Evolutionary conservation across 1,140 invertebrate genomes (phyloP), one percentile per base, ranked within the genome.

Genomic region (Conus ventricosus): DNA sequence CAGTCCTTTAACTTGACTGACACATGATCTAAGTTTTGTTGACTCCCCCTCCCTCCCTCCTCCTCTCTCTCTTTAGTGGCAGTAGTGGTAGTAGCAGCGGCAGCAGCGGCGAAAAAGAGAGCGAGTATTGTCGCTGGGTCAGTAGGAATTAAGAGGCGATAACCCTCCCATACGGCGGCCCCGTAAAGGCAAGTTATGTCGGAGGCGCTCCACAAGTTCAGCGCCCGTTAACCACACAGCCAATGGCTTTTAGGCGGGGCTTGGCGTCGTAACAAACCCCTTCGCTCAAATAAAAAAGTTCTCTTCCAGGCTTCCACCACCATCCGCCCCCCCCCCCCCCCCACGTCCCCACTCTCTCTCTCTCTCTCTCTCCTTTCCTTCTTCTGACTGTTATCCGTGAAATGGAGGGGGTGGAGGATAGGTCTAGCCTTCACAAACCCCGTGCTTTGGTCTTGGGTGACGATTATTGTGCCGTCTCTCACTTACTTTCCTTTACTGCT

Each of bases 281-380:
- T 13, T 55, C 81, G 81, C 81, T 83, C 81, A 55, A 83, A 83
- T 84, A 63, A 84, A 84, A 84, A 84, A 63, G 54, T 78, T 75
- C 39, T 71, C 84, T 85, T 85, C 39, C 39, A 39, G 39, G 39
- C 84, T 25, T 25, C 27, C 55, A 39, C 39, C 71, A 27, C 67
- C 11, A 63, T 39, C 63, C 53, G 25, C 51, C 84, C 54, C 51
- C 27, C 63, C 60, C 84, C 27, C 63, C 10, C 23, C 27, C 63
- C 51, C 27, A 39, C 78, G 4, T 27, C 20, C 81, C 23, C 53
- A 4, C 53, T 10, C 20, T 23, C 81, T 23, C 81, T 83, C 81
- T 83, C 81, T 54, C 81, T 81, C 8, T 81, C 78, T 81, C 39
- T 51, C 39, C 39, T 51, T 53, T 0, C 78, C 13, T 27, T 39